Evolutionary conservation across 2,113 vertebrate species (phyloP).

Genomic region (Myotis davidii): DNA sequence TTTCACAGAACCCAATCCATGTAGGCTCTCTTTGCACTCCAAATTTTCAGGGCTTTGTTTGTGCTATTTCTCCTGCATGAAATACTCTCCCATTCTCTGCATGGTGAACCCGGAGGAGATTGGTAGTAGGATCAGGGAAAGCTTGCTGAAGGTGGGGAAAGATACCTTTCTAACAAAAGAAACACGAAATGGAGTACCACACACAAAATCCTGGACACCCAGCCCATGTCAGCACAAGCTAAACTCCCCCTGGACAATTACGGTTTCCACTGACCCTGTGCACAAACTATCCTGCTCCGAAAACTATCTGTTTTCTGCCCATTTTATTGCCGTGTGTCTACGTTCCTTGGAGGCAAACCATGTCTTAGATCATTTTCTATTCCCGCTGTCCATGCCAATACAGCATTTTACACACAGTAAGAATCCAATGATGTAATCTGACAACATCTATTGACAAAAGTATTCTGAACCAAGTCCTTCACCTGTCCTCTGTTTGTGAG

Average conservation of each 20-base stretch:
- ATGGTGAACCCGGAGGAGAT: background rate
- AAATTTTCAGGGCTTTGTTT: background rate
- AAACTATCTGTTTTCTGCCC: slow-evolving; percentile 5
- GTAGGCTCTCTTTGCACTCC: background rate
- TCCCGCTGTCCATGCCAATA: background rate
- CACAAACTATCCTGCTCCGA: background rate
- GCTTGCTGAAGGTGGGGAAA: background rate
- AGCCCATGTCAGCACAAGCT: background rate
- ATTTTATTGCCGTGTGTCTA: slow-evolving; percentile 2
- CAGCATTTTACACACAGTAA: background rate
- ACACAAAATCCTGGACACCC: background rate
- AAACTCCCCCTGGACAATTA: background rate
- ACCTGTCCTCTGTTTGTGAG: background rate
- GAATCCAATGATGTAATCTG: background rate
- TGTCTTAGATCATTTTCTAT: background rate
- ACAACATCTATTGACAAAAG: background rate
- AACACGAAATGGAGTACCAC: background rate
- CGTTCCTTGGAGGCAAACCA: background rate
- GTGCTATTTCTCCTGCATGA: background rate
- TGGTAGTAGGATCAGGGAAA: background rate
- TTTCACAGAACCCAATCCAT: background rate
- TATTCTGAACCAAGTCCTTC: background rate
- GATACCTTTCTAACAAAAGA: background rate
- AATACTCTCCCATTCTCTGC: background rate
- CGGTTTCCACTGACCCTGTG: background rate